phyloP scores from a whole-genome alignment of 2,113 vertebrate genomes.

The Ailurus styani region DNA sequence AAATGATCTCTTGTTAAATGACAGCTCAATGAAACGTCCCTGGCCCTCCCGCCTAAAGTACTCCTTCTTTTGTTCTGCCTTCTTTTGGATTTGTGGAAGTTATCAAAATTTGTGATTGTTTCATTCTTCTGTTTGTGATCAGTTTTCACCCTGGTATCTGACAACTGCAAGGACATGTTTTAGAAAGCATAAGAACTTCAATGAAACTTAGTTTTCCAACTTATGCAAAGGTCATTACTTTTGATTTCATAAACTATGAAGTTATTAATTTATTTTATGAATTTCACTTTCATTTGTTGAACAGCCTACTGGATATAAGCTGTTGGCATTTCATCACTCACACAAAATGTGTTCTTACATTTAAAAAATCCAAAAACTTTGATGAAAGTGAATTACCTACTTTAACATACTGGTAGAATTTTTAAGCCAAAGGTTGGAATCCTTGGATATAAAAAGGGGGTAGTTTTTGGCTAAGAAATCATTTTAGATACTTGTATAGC shows the following conservation, averaged over 20 bases:
- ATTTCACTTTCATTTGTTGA: neutral
- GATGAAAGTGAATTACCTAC: neutral
- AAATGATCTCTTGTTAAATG: neutral
- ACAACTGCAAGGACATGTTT: neutral
- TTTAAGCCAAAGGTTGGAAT: neutral
- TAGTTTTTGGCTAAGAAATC: neutral
- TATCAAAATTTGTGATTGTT: neutral
- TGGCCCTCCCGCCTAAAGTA: rapidly evolving
- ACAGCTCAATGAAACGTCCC: neutral
- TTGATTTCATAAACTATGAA: neutral
- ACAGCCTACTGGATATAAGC: neutral
- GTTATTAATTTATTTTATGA: neutral
- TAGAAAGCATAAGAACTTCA: neutral
- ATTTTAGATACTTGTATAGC: neutral
- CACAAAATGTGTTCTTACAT: neutral
- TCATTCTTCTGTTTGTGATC: neutral
- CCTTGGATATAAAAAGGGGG: neutral
- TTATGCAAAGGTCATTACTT: neutral
- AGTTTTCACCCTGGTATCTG: neutral
- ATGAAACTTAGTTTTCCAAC: neutral
- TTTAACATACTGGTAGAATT: neutral
- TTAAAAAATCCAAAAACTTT: neutral
- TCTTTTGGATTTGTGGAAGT: neutral
- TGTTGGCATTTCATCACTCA: neutral
- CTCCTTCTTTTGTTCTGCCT: neutral